A percentile compares a stretch with the other conserved stretches of the same genome.
Evolutionary conservation across 1,140 invertebrate genomes (phyloP).

Genomic region (Sesamia nonagrioides): DNA sequence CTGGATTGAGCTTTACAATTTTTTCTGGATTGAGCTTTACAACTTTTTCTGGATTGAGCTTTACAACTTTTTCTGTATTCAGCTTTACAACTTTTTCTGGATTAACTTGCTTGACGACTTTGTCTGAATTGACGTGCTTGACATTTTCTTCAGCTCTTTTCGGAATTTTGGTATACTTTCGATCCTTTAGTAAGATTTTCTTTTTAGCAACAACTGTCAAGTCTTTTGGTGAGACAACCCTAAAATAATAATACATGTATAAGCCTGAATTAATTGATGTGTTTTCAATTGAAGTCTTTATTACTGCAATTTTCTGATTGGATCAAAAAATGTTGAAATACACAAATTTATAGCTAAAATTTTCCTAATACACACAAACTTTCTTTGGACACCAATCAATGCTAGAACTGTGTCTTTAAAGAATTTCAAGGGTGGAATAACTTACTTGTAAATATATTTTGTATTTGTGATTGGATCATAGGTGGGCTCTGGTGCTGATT

Average conservation of each 20-base stretch:
- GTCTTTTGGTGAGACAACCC: constrained; percentile 79
- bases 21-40: too few relatives aligned
- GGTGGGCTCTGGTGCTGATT: constrained; percentile 66
- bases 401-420: too few relatives aligned
- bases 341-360: too few relatives aligned
- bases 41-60: too few relatives aligned
- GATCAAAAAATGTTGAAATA: too few relatives aligned
- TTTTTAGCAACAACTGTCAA: constrained; percentile 74
- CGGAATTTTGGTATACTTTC: constrained; percentile 53
- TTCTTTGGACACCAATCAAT: too few relatives aligned
- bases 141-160: constrained; percentile 60
- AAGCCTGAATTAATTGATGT: background rate
- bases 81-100: too few relatives aligned
- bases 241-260: constrained; percentile 49
- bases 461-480: constrained; percentile 82
- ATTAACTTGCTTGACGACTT: background rate
- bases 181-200: constrained; percentile 61
- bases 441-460: constrained; percentile 81
- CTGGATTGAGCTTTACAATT: too few relatives aligned
- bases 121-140: constrained; percentile 13
- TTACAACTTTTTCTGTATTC: too few relatives aligned
- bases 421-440: background rate
- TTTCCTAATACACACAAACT: too few relatives aligned
- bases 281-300: background rate
- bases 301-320: too few relatives aligned